Conservation (phyloP, 1,140 invertebrate genomes). For the Orchestia grillus region DNA sequence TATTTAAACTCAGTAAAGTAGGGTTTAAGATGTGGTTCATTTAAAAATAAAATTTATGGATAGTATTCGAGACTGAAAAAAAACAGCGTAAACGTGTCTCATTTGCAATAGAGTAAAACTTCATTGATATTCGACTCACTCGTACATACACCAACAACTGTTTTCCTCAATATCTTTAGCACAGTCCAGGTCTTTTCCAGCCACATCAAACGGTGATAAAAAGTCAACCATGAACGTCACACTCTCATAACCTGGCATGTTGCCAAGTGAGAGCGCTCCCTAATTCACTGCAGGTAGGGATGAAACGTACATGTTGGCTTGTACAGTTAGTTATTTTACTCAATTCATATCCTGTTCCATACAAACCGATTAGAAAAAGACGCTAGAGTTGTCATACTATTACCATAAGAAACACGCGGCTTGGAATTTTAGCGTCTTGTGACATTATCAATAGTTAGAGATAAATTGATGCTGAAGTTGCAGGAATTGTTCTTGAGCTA, state of each 20-base stretch:
- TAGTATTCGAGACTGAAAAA: neutral
- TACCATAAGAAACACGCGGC: neutral
- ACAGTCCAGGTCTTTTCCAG: neutral
- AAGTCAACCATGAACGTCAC: neutral
- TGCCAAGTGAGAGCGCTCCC: neutral
- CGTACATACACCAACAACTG: neutral
- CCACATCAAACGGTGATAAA: neutral
- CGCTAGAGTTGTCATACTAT: neutral
- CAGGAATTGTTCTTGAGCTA: neutral
- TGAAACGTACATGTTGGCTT: neutral
- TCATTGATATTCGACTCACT: neutral
- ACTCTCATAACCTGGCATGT: neutral
- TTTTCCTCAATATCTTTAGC: neutral
- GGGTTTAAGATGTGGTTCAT: neutral
- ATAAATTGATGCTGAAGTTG: neutral
- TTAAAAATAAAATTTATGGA: neutral
- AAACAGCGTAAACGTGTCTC: neutral
- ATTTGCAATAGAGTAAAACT: neutral
- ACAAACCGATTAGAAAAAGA: neutral
- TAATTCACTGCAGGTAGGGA: neutral
- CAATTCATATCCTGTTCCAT: neutral
- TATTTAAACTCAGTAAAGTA: neutral
- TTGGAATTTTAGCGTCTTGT: too few species aligned
- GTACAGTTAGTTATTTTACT: neutral
- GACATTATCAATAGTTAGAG: too few species aligned